Base-by-base conservation (phyloP, 2,888 invertebrate species). In the Himalopsyche kuldschensis region DNA sequence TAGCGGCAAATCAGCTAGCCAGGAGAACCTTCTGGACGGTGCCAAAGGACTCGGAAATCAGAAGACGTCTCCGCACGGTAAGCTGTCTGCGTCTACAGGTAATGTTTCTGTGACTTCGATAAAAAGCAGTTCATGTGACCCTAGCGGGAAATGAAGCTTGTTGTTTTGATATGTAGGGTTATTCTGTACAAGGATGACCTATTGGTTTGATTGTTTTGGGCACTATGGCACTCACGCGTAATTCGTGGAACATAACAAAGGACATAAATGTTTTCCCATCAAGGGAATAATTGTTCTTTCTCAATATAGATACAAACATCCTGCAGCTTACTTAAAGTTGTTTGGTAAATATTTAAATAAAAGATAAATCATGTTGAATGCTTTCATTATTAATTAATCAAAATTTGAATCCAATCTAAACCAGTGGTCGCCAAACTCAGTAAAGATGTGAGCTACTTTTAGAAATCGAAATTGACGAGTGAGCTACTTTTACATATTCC, bases 71-170 rank as follows among this genome's bases (percentile, higher is more conserved):
- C 91, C 91, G 0, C 90, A 90, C 0, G 88, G 88, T 15, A 85
- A 82, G 35, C 69, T 82, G 17, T 78, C 85, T 30, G 84, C 85
- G 84, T 91, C 91, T 87, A 89, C 91, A 4, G 91, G 91, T 0
- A 92, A 92, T 80, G 90, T 92, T 82, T 92, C 94, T 4, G 93
- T 94, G 0, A 94, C 94, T n/a, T 94, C 94, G 0, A 94, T 94
- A 77, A 92, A 93, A 86, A 93, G 90, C 87, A 93, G 93, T 87
- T 94, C 94, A 17, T 91, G 89, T 87, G 92, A 91, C 88, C 92
- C 92, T 0, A 92, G 92, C 84, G 92, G 92, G 20, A 90, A 90
- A 87, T 87, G 81, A 82, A 20, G 35, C 32, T 35, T 35, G 76
- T 32, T 4, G 32, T 11, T 76, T 35, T 76, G 41, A 76, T n/a